phyloP scores from a whole-genome alignment of 2,797 vertebrate genomes.

The Myotis myotis region DNA sequence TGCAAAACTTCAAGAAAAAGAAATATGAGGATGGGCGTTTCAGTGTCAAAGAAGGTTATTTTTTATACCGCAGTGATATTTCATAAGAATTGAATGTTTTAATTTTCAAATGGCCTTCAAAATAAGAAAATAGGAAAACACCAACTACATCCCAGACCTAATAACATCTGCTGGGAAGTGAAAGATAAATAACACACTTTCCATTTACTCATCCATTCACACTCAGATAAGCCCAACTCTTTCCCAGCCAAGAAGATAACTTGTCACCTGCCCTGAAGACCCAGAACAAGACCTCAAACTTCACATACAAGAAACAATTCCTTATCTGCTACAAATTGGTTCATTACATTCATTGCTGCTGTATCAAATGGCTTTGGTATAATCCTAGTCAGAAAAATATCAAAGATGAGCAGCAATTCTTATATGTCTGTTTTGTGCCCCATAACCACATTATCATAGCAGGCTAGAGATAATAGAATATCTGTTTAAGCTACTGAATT shows the following conservation, averaged over 20 bases:
- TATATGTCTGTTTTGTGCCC: neutral
- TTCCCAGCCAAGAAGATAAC: neutral
- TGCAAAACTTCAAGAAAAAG: neutral
- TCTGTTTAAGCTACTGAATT: neutral
- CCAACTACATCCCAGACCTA: neutral
- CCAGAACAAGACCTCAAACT: neutral
- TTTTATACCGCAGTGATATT: neutral
- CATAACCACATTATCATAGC: neutral
- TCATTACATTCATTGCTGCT: neutral
- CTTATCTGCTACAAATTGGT: neutral
- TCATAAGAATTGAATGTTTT: conserved; percentile 16
- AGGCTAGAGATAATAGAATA: neutral
- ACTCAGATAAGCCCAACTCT: neutral
- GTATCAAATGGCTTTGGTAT: neutral
- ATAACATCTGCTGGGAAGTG: neutral
- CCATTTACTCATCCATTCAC: neutral
- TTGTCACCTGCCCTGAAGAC: neutral
- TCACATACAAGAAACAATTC: neutral
- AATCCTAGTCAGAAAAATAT: neutral
- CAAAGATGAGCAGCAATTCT: neutral
- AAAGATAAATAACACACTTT: neutral
- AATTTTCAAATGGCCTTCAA: conserved; percentile 46
- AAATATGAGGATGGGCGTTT: conserved; percentile 11
- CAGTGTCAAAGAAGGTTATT: neutral
- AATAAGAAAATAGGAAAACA: neutral